Conservation (phyloP, 2,888 invertebrate species). For the Cremastinae sp. region DNA sequence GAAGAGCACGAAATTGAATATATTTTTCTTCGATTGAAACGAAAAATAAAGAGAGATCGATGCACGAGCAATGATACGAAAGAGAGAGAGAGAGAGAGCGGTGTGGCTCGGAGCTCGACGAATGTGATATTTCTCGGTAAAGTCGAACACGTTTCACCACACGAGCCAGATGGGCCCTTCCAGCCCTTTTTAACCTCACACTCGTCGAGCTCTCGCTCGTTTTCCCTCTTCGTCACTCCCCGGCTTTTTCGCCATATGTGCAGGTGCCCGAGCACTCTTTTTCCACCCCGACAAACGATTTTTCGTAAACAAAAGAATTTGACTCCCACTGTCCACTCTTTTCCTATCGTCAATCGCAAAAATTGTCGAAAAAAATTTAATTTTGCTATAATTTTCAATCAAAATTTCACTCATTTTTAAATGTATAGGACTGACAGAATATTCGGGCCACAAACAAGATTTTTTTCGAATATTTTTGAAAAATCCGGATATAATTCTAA, state of each 20-base stretch:
- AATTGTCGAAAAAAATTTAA: too few relatives aligned
- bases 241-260: slow-evolving; percentile 73
- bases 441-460: too few relatives aligned
- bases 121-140: slow-evolving; percentile 47
- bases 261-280: slow-evolving; percentile 73
- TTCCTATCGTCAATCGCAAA: too few relatives aligned
- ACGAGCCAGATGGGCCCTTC: slow-evolving; percentile 74
- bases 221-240: slow-evolving; percentile 56
- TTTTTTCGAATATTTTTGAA: too few relatives aligned
- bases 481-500: neutral
- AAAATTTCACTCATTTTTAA: too few relatives aligned
- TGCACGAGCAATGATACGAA: neutral
- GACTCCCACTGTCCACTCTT: too few relatives aligned
- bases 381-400: too few relatives aligned
- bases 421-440: too few relatives aligned
- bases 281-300: slow-evolving; percentile 6
- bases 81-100: slow-evolving; percentile 38
- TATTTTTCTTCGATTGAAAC: slow-evolving; percentile 36
- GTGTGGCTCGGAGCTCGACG: slow-evolving; percentile 27
- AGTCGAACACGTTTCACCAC: slow-evolving; percentile 29
- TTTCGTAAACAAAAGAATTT: slow-evolving; percentile 1
- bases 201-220: neutral
- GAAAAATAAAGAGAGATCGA: slow-evolving; percentile 21
- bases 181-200: slow-evolving; percentile 21
- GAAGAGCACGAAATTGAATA: neutral